These are phyloP conservation scores for Amblyteles armatorius DNA, from an alignment of 2,888 invertebrate genomes.

Conservation along the genomic window DNA sequence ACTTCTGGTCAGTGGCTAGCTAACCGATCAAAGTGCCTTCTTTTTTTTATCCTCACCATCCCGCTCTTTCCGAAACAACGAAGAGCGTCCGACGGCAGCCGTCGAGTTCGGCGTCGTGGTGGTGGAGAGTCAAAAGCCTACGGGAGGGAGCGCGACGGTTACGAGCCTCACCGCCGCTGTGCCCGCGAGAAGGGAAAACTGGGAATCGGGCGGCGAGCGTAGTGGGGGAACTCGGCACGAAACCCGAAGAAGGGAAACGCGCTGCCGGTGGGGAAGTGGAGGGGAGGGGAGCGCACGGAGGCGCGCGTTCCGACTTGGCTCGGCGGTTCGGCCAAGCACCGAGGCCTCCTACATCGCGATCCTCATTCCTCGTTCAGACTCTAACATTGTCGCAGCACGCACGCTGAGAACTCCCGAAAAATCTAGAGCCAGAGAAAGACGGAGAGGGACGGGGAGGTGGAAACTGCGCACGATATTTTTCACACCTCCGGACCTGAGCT, in stretches of 20 bases:
- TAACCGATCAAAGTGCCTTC: not conserved
- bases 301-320: conserved; percentile 54
- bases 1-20: not conserved
- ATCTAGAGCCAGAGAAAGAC: not conserved
- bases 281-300: conserved; percentile 65
- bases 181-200: conserved; percentile 41
- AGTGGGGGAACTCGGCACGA: conserved; percentile 23
- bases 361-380: conserved; percentile 78
- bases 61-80: conserved; percentile 19
- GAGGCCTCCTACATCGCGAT: conserved; percentile 72
- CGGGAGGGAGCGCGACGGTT: not conserved
- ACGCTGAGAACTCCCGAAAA: conserved; percentile 16
- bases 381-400: conserved; percentile 65
- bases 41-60: conserved; percentile 13
- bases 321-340: conserved; percentile 51
- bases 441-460: conserved; percentile 9
- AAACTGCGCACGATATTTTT: conserved; percentile 37
- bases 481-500: conserved; percentile 14
- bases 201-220: conserved; percentile 18
- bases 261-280: conserved; percentile 29
- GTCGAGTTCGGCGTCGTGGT: not conserved
- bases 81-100: too few species aligned
- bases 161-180: not conserved
- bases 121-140: not conserved
- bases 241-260: conserved; percentile 49